Evolutionary conservation across 2,113 vertebrate genomes (phyloP).

Genomic region (Talpa occidentalis): DNA sequence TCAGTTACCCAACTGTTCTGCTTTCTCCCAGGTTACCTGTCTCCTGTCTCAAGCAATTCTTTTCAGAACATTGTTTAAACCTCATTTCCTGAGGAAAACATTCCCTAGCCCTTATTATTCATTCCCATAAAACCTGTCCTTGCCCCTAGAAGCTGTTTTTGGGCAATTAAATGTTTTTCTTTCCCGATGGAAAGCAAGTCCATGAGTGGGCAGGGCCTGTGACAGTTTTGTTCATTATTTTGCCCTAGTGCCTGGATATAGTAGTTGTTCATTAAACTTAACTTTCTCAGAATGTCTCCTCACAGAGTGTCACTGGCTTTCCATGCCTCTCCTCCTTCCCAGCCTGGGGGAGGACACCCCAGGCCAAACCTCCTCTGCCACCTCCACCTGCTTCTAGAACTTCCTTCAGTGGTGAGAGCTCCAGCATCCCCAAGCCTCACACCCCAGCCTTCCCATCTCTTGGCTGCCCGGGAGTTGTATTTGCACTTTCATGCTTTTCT

Average conservation of each 20-base stretch:
- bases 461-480: not conserved
- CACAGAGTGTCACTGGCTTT: not conserved
- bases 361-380: not conserved
- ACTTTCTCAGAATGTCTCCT: not conserved
- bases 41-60: not conserved
- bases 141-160: not conserved
- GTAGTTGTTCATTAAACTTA: conserved; percentile 32
- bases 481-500: not conserved
- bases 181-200: conserved; percentile 7
- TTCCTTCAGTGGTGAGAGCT: conserved; percentile 15
- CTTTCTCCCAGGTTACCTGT: not conserved
- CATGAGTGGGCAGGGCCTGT: not conserved
- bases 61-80: not conserved
- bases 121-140: not conserved
- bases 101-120: not conserved
- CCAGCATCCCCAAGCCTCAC: conserved; percentile 77
- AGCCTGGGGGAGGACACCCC: not conserved
- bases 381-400: conserved; percentile 66
- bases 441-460: conserved; percentile 78
- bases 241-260: not conserved
- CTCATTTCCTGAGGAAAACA: conserved; percentile 3
- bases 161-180: not conserved
- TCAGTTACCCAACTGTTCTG: not conserved
- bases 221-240: not conserved
- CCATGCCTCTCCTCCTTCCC: not conserved